Evolutionary conservation across 2,113 vertebrate genomes (phyloP).

Genomic region (Peucedramus taeniatus): DNA sequence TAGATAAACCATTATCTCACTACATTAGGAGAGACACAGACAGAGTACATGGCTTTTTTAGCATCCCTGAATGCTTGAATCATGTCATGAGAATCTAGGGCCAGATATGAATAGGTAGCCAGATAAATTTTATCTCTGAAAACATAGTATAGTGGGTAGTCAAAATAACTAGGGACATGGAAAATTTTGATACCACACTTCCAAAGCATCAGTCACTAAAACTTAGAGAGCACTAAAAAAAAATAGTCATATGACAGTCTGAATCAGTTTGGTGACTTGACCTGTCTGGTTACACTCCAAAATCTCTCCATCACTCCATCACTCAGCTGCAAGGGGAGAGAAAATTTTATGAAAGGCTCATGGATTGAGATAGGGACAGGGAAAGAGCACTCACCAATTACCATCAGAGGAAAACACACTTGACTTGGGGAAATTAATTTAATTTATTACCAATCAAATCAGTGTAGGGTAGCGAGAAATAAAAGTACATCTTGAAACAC

Average conservation of each 20-base stretch:
- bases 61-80: not conserved
- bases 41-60: not conserved
- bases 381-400: not conserved
- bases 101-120: not conserved
- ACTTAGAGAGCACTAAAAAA: not conserved
- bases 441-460: not conserved
- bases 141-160: not conserved
- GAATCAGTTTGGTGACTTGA: not conserved
- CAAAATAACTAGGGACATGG: not conserved
- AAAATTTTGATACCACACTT: not conserved
- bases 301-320: fast-evolving
- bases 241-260: not conserved
- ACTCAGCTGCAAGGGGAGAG: not conserved
- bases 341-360: not conserved
- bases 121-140: not conserved
- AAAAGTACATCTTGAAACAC: not conserved
- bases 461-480: not conserved
- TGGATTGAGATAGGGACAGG: not conserved
- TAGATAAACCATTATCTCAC: not conserved
- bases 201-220: not conserved
- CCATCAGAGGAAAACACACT: not conserved
- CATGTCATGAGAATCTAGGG: not conserved
- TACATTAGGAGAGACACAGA: not conserved
- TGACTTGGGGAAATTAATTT: not conserved
- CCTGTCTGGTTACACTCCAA: not conserved